Percentiles rank a stretch among this genome's conserved stretches.
Evolutionary conservation across 2,113 vertebrate species (phyloP).

Genomic region (Grammomys dolichurus): DNA sequence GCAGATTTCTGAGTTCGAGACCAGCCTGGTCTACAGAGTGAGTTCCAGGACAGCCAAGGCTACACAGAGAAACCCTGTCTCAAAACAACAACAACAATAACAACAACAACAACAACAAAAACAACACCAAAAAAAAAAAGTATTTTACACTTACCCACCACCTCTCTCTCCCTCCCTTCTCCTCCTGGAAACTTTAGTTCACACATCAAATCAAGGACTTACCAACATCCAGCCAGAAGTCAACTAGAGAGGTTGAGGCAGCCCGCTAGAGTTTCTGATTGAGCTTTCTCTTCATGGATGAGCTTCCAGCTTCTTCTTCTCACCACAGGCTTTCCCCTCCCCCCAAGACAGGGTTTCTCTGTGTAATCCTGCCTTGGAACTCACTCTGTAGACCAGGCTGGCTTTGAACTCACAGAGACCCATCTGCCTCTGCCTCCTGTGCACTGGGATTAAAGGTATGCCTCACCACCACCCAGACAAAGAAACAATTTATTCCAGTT

Average conservation of each 20-base stretch:
- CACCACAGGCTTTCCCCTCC: not conserved
- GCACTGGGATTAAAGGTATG: no score
- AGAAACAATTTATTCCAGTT: no score
- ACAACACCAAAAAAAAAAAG: no score
- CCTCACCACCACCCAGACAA: no score
- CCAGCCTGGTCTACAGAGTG: no score
- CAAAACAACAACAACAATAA: no score
- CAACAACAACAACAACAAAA: no score
- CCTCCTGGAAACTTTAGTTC: not conserved
- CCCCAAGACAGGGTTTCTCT: not conserved
- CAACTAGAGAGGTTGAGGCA: not conserved
- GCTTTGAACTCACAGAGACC: not conserved
- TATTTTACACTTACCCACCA: not conserved
- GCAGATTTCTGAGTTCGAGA: no score
- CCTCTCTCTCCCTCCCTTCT: not conserved
- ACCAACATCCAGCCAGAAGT: not conserved
- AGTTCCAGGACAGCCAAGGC: no score
- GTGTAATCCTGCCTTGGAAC: not conserved
- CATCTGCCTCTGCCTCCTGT: not conserved
- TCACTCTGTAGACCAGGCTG: not conserved
- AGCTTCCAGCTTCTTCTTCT: not conserved
- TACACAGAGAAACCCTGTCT: no score
- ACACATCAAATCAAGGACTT: not conserved
- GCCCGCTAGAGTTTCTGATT: not conserved
- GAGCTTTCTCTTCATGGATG: not conserved